Evolutionary conservation across 2,797 vertebrate genomes (phyloP).

Genomic region (Argyrosomus regius): DNA sequence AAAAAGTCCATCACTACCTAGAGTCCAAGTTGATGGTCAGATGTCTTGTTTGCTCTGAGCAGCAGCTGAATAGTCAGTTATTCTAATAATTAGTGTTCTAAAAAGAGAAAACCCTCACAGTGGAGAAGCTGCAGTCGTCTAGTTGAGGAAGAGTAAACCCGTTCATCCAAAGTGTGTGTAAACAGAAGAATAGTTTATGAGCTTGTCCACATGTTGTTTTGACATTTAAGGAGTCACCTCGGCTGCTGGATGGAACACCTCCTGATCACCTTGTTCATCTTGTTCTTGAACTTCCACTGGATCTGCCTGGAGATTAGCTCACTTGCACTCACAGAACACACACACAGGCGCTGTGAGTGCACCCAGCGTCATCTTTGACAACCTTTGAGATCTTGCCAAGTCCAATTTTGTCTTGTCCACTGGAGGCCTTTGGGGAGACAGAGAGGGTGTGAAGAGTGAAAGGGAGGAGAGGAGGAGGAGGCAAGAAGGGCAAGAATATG

Average conservation of each 20-base stretch:
- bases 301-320: conserved; percentile 51
- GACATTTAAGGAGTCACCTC: conserved; percentile 45
- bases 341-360: conserved; percentile 5
- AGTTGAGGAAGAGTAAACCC: neutral
- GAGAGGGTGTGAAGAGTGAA: conserved; percentile 42
- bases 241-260: conserved; percentile 15
- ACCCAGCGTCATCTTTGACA: conserved; percentile 42
- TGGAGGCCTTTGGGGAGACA: conserved; percentile 15
- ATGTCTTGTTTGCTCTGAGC: too few relatives aligned
- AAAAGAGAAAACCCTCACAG: neutral
- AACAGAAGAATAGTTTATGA: neutral
- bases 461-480: conserved; percentile 3
- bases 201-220: neutral
- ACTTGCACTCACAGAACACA: conserved; percentile 20
- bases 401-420: conserved; percentile 32
- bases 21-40: neutral
- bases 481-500: neutral
- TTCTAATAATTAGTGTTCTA: neutral
- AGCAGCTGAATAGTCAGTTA: neutral
- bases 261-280: conserved; percentile 43
- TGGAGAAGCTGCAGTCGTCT: neutral
- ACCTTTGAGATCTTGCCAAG: conserved; percentile 40
- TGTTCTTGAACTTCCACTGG: conserved; percentile 24
- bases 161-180: neutral
- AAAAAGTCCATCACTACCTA: neutral